Conservation (phyloP, 1,140 invertebrate species). For the Eubasilissa regina region DNA sequence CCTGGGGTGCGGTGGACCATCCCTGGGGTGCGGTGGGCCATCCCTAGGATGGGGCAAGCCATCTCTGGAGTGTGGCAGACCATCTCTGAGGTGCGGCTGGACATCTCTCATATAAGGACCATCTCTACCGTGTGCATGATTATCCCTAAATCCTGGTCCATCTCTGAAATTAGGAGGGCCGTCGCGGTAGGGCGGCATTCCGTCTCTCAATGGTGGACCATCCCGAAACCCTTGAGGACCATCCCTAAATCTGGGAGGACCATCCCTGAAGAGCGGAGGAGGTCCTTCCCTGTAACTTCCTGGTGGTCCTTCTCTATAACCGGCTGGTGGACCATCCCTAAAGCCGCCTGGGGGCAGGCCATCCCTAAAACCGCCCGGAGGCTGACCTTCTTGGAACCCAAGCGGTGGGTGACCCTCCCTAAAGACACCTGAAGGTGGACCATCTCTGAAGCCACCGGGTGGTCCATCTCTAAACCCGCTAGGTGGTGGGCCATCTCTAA, state of each 20-base stretch:
- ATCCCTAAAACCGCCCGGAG: constrained; percentile 64
- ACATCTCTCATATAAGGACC: constrained; percentile 40
- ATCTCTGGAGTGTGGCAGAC: constrained; percentile 42
- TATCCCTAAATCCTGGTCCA: constrained; percentile 52
- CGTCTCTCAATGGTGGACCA: constrained; percentile 65
- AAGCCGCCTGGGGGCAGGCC: constrained; percentile 62
- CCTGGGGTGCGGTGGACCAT: constrained; percentile 61
- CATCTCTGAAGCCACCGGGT: constrained; percentile 64
- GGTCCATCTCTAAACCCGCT: constrained; percentile 63
- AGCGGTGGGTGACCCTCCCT: constrained; percentile 63
- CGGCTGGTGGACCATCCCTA: constrained; percentile 64
- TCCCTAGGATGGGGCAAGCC: constrained; percentile 45
- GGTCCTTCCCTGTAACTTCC: constrained; percentile 61
- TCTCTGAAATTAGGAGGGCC: constrained; percentile 48
- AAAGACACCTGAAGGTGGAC: constrained; percentile 58
- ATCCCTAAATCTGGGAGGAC: constrained; percentile 64
- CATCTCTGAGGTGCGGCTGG: constrained; percentile 60
- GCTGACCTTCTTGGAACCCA: constrained; percentile 66
- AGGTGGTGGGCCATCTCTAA: constrained; percentile 59
- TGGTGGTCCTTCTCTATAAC: constrained; percentile 63
- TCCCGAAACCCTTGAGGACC: constrained; percentile 61
- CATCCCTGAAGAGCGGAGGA: constrained; percentile 64
- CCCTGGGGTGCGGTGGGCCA: constrained; percentile 61
- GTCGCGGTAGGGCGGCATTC: constrained; percentile 57
- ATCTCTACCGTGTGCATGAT: constrained; percentile 33